phyloP scores from a whole-genome alignment of 1,140 invertebrate genomes.

The Trichogramma pretiosum region DNA sequence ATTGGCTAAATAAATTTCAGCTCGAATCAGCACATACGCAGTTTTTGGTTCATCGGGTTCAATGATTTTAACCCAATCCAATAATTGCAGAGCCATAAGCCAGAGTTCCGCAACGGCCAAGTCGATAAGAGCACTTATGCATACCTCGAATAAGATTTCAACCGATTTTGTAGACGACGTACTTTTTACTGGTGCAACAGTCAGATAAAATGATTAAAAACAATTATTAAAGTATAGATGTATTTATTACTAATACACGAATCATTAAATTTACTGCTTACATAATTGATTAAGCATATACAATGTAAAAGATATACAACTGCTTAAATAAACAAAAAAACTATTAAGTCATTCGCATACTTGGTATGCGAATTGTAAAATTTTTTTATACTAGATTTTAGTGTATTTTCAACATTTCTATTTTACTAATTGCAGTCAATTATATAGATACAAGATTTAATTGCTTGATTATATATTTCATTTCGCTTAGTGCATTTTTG shows the following conservation, averaged over 20 bases:
- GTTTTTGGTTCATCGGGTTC: slow-evolving; percentile 15
- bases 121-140: slow-evolving; percentile 20
- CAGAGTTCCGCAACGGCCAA: slow-evolving; percentile 24
- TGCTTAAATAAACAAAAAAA: no score
- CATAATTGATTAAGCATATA: neutral
- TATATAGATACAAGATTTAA: no score
- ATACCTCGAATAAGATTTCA: slow-evolving; percentile 21
- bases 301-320: slow-evolving; percentile 5
- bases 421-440: no score
- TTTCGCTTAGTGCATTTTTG: no score
- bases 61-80: slow-evolving; percentile 20
- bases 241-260: neutral
- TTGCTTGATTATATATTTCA: no score
- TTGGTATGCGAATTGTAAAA: no score
- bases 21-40: slow-evolving; percentile 22
- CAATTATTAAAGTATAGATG: no score
- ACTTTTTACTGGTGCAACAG: slow-evolving; percentile 2
- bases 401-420: no score
- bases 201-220: no score
- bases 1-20: slow-evolving; percentile 34
- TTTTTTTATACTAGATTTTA: no score
- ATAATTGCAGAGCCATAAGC: slow-evolving; percentile 25
- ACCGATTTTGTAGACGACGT: neutral
- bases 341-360: no score
- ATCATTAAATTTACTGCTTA: neutral